Conservation (phyloP, 2,797 vertebrate genomes). For the Columba guinea region DNA sequence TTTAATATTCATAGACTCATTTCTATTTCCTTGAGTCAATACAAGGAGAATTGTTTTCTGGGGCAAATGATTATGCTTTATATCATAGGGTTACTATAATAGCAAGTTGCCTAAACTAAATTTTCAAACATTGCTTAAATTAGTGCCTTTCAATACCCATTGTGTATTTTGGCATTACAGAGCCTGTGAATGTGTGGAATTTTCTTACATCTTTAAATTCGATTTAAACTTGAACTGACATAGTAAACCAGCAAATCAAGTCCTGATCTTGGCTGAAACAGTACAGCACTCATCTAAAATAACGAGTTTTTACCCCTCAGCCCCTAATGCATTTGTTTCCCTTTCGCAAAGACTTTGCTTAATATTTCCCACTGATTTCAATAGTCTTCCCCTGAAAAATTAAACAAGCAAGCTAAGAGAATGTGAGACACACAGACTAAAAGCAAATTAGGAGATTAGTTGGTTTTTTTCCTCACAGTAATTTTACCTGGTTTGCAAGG, state of each 20-base stretch:
- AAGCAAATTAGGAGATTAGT: background rate
- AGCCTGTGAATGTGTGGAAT: background rate
- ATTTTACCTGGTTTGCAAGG: slow-evolving; percentile 67
- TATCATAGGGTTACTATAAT: background rate
- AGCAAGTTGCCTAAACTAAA: background rate
- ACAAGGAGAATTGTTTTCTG: background rate
- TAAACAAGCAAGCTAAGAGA: slow-evolving; percentile 15
- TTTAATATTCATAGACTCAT: background rate
- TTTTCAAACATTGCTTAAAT: background rate
- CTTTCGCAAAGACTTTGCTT: slow-evolving; percentile 14
- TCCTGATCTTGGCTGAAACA: background rate
- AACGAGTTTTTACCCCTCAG: background rate
- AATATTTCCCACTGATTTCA: background rate
- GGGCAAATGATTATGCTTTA: background rate
- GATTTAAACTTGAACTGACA: background rate
- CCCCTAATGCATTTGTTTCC: background rate
- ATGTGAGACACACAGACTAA: background rate
- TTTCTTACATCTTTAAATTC: background rate
- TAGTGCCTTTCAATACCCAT: background rate
- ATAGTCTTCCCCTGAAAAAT: slow-evolving; percentile 9
- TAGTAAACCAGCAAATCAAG: background rate
- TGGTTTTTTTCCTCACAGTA: background rate
- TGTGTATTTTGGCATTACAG: background rate
- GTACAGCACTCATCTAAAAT: background rate
- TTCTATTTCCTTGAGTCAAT: background rate